Base-by-base conservation (phyloP, 2,888 invertebrate species). In the Serripes groenlandicus region DNA sequence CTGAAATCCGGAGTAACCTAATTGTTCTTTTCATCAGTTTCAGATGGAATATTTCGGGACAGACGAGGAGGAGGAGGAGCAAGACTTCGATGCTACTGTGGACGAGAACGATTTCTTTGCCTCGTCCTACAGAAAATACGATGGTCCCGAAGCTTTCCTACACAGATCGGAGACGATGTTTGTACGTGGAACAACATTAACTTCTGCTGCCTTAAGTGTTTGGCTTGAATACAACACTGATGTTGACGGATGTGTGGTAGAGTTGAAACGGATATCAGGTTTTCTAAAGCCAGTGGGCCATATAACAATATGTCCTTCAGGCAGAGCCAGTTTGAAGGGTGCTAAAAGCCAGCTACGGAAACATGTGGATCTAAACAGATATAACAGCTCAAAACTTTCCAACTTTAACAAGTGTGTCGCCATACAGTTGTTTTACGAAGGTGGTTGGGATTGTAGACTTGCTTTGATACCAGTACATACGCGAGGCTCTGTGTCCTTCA, bases 401-500 rank as follows among this genome's bases (percentile, higher is more conserved):
- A 83, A 49, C 30, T 83, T 83, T 34, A 60, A 49, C 9, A 32
- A 72, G 21, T 52, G 32, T 23, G 60, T 83, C 7, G 83, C 79
- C n/a, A 71, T 73, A 54, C 78, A 83, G n/a, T 35, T 83, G 21
- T 83, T 79, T 54, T 76, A 83, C 37, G 75, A 71, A 32, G 30
- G 35, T 18, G 82, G 82, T 26, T 76, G 69, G 69, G 76, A 69
- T 62, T 60, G 76, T 35, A 62, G 70, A 69, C 9, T 80, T 18
- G 79, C 56, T 52, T n/a, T 83, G 21, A 62, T 79, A 37, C 83
- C 78, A 18, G 18, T 26, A 30, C 58, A 21, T 21, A 69, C 23
- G 35, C 7, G 52, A 35, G 62, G 42, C n/a, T 21, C 35, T 58
- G 42, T 9, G 23, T 37, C 42, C 52, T 23, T 75, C 7, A n/a